phyloP scores from a whole-genome alignment of 23 tunicate species.

The Diplosoma virens region DNA sequence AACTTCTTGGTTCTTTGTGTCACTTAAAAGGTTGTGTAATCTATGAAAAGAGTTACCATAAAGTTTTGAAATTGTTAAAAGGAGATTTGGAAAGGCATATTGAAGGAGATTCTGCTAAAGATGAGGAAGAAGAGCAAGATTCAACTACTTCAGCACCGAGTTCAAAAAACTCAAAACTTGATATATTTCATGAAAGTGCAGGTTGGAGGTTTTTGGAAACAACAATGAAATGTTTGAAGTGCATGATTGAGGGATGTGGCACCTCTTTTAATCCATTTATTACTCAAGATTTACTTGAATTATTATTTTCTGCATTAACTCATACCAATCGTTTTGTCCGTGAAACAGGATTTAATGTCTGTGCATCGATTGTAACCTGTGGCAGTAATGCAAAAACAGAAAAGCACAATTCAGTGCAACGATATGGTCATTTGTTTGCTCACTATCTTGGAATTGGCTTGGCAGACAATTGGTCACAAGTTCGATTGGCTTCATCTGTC shows the following conservation, averaged over 20 bases:
- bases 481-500: conserved; percentile 83
- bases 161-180: conserved; percentile 13
- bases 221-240: conserved; percentile 81
- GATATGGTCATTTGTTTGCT: conserved; percentile 61
- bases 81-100: conserved; percentile 40
- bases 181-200: conserved; percentile 86
- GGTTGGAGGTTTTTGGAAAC: conserved; percentile 98
- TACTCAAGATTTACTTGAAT: conserved; percentile 66
- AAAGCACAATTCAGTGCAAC: conserved; percentile 24
- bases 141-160: conserved; percentile 1
- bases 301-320: conserved; percentile 50
- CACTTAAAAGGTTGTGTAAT: conserved; percentile 23
- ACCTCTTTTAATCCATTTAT: conserved; percentile 54
- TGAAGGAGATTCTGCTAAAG: conserved; percentile 20
- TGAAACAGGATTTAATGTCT: conserved; percentile 90
- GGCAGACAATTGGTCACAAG: conserved; percentile 97
- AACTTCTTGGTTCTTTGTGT: conserved; percentile 64
- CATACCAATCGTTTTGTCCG: conserved; percentile 90
- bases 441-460: conserved; percentile 62
- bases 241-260: conserved; percentile 83
- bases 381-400: conserved; percentile 31
- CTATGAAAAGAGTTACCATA: background rate
- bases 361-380: conserved; percentile 59
- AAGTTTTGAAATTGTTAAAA: conserved; percentile 21
- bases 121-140: background rate